Conservation (phyloP, 2,888 invertebrate species). For the Macroteleia sp. region DNA sequence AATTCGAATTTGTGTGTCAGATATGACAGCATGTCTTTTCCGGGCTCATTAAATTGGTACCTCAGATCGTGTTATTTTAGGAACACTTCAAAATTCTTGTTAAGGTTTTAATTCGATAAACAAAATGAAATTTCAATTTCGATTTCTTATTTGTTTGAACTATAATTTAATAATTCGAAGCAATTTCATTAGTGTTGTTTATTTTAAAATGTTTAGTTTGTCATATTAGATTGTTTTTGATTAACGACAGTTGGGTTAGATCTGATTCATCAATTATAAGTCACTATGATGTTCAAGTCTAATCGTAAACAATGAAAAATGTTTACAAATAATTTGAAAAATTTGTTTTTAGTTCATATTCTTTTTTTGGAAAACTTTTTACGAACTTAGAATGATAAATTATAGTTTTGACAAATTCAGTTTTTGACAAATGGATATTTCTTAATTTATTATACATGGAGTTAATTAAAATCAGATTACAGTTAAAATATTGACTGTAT, state of each 20-base stretch:
- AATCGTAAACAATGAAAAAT: too few species aligned
- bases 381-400: constrained; percentile 24
- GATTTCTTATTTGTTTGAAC: background rate
- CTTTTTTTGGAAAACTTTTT: constrained; percentile 5
- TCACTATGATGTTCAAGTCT: too few species aligned
- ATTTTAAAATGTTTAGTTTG: too few species aligned
- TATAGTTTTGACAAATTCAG: constrained; percentile 24
- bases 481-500: too few species aligned
- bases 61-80: constrained; percentile 23
- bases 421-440: constrained; percentile 16
- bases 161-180: too few species aligned
- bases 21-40: constrained; percentile 15
- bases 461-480: too few species aligned
- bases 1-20: too few species aligned
- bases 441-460: constrained; percentile 1
- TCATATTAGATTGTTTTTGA: too few species aligned
- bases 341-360: background rate
- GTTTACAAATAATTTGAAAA: background rate
- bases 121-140: background rate
- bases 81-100: too few species aligned
- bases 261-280: too few species aligned
- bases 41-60: constrained; percentile 11
- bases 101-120: constrained; percentile 1
- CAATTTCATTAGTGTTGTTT: background rate
- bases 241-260: too few species aligned